A percentile compares a stretch with the other conserved stretches of the same genome.
phyloP scores from a whole-genome alignment of 2,888 invertebrate species.

The Blomia tropicalis region DNA sequence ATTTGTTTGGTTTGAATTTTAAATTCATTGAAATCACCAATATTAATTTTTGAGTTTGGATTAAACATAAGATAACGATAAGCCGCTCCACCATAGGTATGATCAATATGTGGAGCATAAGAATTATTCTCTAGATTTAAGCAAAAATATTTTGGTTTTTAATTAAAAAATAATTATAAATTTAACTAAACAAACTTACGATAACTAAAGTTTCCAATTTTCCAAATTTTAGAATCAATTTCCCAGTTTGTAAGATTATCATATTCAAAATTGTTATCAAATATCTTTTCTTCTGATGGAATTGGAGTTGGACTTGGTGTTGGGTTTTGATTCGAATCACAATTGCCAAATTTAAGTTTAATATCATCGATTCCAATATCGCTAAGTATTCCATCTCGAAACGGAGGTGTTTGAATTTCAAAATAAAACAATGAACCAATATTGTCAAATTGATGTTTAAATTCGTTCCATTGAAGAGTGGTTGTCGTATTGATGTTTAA shows the following conservation, averaged over 20 bases:
- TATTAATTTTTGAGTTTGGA: neutral
- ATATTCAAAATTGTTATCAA: slow-evolving; percentile 18
- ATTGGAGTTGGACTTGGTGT: neutral
- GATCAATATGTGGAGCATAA: slow-evolving; percentile 3
- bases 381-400: slow-evolving; percentile 5
- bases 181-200: neutral
- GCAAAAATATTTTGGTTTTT: too few species aligned
- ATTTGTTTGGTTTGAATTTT: neutral
- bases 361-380: slow-evolving; percentile 30
- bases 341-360: slow-evolving; percentile 12
- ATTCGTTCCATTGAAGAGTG: neutral
- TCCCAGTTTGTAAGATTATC: neutral
- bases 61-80: slow-evolving; percentile 6
- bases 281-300: neutral
- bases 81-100: neutral
- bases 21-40: neutral
- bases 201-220: neutral
- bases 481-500: neutral
- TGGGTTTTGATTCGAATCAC: neutral
- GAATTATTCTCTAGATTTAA: neutral
- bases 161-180: neutral
- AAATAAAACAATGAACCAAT: neutral
- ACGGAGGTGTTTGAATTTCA: neutral
- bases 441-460: neutral
- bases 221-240: neutral